Evolutionary conservation across 2,888 invertebrate species (phyloP).

Genomic region (Drosophila meridionalis): DNA sequence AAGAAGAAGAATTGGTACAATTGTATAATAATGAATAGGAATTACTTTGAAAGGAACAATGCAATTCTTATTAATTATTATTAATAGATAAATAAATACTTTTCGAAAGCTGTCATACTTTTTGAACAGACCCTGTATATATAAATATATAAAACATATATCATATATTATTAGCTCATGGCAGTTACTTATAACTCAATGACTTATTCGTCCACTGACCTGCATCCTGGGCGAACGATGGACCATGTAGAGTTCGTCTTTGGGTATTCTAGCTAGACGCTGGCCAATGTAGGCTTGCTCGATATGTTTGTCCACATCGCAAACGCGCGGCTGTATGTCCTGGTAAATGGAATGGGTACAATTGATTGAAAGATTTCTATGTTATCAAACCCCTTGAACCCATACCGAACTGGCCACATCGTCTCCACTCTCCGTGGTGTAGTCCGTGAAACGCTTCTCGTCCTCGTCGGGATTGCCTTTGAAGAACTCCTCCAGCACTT

Average conservation of each 20-base stretch:
- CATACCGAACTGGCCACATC: constrained; percentile 83
- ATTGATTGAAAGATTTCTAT: constrained; percentile 2
- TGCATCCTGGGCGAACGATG: constrained; percentile 83
- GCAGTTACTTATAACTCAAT: background rate
- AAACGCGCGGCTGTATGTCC: constrained; percentile 72
- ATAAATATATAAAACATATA: background rate
- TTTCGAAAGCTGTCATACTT: too few species aligned
- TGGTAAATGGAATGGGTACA: constrained; percentile 21
- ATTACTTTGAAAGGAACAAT: too few species aligned
- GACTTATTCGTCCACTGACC: constrained; percentile 53
- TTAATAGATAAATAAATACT: too few species aligned
- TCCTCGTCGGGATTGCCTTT: constrained; percentile 89
- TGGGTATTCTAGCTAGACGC: constrained; percentile 84
- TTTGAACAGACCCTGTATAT: too few species aligned
- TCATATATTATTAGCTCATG: background rate
- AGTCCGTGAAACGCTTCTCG: constrained; percentile 85
- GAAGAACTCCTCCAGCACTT: constrained; percentile 96
- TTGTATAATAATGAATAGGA: too few species aligned
- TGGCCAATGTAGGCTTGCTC: constrained; percentile 85
- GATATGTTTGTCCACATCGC: constrained; percentile 79
- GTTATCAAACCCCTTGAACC: constrained; percentile 19
- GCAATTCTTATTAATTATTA: too few species aligned
- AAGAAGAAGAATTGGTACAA: too few species aligned
- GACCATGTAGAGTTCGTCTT: constrained; percentile 83
- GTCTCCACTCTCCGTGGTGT: constrained; percentile 82